These are phyloP conservation scores for Prinia subflava DNA, from an alignment of 2,113 vertebrate species.

Conservation along the genomic window DNA sequence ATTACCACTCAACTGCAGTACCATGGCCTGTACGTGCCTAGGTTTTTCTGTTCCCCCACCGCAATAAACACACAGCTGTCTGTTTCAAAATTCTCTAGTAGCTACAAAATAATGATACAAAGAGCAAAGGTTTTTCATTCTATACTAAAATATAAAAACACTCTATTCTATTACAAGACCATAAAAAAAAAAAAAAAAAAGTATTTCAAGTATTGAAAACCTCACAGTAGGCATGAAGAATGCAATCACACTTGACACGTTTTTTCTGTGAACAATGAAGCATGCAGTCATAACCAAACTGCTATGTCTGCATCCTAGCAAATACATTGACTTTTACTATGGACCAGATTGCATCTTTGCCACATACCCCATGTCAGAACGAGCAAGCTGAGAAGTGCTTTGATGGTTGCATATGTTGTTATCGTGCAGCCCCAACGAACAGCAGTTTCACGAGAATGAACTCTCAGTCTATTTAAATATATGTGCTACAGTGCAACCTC, in stretches of 20 bases:
- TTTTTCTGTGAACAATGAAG: conserved; percentile 41
- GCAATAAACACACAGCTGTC: background rate
- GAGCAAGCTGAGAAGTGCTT: conserved; percentile 41
- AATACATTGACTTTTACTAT: background rate
- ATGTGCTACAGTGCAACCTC: background rate
- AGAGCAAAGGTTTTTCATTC: background rate
- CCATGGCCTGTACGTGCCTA: background rate
- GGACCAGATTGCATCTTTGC: conserved; percentile 46
- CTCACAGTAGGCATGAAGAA: background rate
- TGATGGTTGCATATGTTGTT: conserved; percentile 40
- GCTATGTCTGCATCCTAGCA: conserved; percentile 1
- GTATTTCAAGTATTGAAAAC: background rate
- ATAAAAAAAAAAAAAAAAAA: background rate
- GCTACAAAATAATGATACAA: background rate
- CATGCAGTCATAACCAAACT: conserved; percentile 23
- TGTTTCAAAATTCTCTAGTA: background rate
- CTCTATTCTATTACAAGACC: background rate
- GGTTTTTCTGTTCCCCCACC: background rate
- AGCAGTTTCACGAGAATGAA: background rate
- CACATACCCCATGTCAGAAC: conserved; percentile 23
- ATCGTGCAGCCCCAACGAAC: background rate
- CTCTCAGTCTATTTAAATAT: background rate
- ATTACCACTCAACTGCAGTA: background rate
- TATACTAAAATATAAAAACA: background rate
- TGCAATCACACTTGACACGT: background rate